phyloP scores from a whole-genome alignment of 1,140 invertebrate genomes.

The Drosophila ogumai region DNA sequence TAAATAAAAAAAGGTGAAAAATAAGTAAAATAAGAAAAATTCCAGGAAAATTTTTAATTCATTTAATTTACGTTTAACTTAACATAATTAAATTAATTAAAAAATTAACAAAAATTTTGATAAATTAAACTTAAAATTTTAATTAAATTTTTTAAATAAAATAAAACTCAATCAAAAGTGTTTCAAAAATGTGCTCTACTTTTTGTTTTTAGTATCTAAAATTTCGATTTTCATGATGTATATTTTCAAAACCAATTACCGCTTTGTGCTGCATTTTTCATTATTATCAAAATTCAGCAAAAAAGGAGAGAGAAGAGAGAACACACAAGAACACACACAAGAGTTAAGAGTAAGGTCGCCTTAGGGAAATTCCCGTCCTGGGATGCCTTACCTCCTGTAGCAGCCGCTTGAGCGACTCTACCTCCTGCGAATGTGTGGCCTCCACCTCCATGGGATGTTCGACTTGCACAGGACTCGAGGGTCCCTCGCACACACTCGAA shows the following conservation, averaged over 20 bases:
- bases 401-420: constrained; percentile 88
- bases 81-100: too few species aligned
- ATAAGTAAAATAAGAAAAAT: constrained; percentile 10
- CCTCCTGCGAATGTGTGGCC: constrained; percentile 85
- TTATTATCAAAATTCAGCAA: constrained; percentile 73
- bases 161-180: constrained; percentile 33
- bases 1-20: constrained; percentile 13
- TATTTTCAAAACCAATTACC: constrained; percentile 75
- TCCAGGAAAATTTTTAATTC: too few species aligned
- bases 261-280: constrained; percentile 84
- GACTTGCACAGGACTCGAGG: constrained; percentile 86
- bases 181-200: constrained; percentile 64
- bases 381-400: constrained; percentile 89
- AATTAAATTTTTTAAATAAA: too few species aligned
- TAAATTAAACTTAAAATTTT: too few species aligned
- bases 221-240: constrained; percentile 45
- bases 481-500: constrained; percentile 87
- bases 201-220: constrained; percentile 47
- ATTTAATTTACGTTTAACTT: too few species aligned
- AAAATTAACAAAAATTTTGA: too few species aligned
- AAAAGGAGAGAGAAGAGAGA: constrained; percentile 72
- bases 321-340: constrained; percentile 58
- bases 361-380: constrained; percentile 3
- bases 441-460: constrained; percentile 86
- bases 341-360: constrained; percentile 55